These are phyloP conservation scores for Apodemia mormo DNA, from an alignment of 2,888 invertebrate species.

Conservation along the genomic window DNA sequence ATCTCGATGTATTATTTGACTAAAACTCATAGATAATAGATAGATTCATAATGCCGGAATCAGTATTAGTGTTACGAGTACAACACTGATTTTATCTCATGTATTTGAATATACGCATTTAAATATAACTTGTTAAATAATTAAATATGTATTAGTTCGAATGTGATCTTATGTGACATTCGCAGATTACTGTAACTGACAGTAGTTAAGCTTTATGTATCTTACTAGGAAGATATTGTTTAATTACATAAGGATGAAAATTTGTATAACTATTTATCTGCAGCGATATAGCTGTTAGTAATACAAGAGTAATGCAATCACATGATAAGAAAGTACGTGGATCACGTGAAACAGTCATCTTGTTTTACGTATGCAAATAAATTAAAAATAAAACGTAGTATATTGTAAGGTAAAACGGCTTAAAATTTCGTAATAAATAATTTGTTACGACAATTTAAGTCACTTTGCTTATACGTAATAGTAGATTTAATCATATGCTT, in stretches of 20 bases:
- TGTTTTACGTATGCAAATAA: background rate
- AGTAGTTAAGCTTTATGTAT: constrained; percentile 53
- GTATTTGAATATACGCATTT: constrained; percentile 34
- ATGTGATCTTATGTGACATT: constrained; percentile 47
- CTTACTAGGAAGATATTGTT: constrained; percentile 35
- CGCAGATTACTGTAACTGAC: constrained; percentile 52
- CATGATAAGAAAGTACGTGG: constrained; percentile 10
- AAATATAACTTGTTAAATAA: constrained; percentile 38
- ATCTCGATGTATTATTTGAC: background rate
- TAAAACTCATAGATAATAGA: background rate
- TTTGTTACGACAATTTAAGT: no score
- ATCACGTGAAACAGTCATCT: constrained; percentile 8
- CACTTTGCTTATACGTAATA: no score
- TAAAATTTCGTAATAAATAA: no score
- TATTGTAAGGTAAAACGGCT: no score
- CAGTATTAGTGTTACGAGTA: constrained; percentile 3
- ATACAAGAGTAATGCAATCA: constrained; percentile 14
- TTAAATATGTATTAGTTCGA: constrained; percentile 42
- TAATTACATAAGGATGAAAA: constrained; percentile 38
- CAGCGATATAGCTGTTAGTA: constrained; percentile 24
- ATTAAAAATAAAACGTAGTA: background rate
- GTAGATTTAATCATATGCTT: no score
- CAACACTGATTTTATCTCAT: constrained; percentile 24
- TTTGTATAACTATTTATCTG: constrained; percentile 44
- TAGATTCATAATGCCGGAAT: constrained; percentile 16